Evolutionary conservation across 2,797 vertebrate species (phyloP).

Genomic region (Triplophysa yarkandensis): DNA sequence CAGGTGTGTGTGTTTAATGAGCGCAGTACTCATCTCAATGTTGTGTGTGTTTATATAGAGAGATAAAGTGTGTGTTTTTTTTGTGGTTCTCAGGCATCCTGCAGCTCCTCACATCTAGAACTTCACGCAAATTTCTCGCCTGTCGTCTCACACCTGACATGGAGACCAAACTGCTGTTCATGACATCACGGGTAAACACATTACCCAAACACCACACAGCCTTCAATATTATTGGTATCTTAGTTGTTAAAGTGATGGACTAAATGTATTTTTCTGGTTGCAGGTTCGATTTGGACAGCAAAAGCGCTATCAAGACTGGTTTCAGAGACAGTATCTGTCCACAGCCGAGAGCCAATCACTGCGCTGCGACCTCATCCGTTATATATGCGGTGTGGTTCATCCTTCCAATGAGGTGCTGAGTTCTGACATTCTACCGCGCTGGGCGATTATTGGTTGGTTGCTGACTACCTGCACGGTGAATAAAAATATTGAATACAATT

Average conservation of each 20-base stretch:
- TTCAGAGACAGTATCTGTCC: conserved; percentile 93
- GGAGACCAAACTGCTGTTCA: conserved; percentile 97
- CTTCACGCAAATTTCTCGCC: conserved; percentile 93
- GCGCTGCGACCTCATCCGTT: conserved; percentile 94
- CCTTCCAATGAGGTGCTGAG: conserved; percentile 96
- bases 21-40: background rate
- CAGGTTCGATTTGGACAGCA: conserved; percentile 96
- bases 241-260: background rate
- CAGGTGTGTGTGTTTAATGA: conserved; percentile 54
- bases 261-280: background rate
- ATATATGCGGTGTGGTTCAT: conserved; percentile 96
- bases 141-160: conserved; percentile 96
- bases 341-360: conserved; percentile 94
- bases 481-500: background rate
- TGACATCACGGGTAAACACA: conserved; percentile 89
- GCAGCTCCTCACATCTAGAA: conserved; percentile 91
- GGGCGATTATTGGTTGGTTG: conserved; percentile 98
- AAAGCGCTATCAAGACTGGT: conserved; percentile 98
- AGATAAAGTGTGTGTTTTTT: background rate
- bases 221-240: background rate
- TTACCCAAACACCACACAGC: background rate
- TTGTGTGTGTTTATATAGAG: background rate
- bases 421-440: conserved; percentile 93
- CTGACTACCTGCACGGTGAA: conserved; percentile 94
- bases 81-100: conserved; percentile 78